A percentile compares a stretch with the other conserved stretches of the same genome.
phyloP scores from a whole-genome alignment of 2,113 vertebrate species.

The Zootoca vivipara region DNA sequence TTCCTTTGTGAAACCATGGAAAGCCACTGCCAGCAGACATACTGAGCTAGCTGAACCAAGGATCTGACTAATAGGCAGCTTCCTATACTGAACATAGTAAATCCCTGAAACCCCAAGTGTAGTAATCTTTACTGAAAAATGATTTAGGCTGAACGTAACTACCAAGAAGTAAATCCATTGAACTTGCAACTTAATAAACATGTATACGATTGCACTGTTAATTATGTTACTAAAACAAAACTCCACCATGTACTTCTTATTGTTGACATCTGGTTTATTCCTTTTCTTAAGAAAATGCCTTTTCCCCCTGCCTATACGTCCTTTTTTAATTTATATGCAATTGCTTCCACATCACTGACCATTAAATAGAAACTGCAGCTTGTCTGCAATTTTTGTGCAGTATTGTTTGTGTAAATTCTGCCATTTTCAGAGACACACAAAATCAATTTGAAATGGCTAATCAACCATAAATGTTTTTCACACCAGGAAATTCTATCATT shows the following conservation, averaged over 20 bases:
- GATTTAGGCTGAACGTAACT: not conserved
- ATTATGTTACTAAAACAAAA: not conserved
- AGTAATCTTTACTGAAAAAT: not conserved
- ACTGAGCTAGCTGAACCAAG: not conserved
- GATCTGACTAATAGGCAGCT: not conserved
- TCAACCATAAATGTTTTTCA: not conserved
- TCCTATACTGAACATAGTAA: too few relatives aligned
- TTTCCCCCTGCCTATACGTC: not conserved
- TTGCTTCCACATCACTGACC: not conserved
- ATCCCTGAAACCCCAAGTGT: not conserved
- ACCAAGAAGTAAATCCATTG: not conserved
- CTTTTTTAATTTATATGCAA: not conserved
- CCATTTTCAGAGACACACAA: not conserved
- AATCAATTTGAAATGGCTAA: not conserved
- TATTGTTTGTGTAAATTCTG: constrained; percentile 14
- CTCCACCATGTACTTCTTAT: not conserved
- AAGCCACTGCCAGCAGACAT: not conserved
- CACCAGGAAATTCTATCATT: constrained; percentile 4
- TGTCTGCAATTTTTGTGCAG: not conserved
- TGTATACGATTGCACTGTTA: not conserved
- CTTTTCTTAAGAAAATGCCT: not conserved
- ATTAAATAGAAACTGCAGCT: not conserved
- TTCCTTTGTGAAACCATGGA: not conserved
- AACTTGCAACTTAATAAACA: not conserved
- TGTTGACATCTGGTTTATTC: not conserved